phyloP scores from a whole-genome alignment of 2,888 invertebrate species.

The Escarpia spicata region DNA sequence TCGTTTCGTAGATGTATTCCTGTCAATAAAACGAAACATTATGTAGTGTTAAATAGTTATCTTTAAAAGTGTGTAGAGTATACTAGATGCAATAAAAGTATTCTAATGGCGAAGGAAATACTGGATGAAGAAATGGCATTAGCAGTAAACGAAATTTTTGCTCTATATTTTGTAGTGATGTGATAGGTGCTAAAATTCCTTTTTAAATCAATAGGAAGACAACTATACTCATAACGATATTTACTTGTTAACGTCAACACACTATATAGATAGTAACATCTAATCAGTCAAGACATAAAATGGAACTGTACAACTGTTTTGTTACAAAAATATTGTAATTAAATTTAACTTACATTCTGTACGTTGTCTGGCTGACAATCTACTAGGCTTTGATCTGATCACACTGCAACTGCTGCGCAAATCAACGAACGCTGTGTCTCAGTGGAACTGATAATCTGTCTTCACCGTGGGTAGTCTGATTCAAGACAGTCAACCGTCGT shows the following conservation, averaged over 20 bases:
- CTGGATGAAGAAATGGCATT: neutral
- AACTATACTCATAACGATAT: neutral
- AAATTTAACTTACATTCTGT: no score
- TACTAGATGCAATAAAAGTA: neutral
- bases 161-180: neutral
- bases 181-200: neutral
- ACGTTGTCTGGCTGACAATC: no score
- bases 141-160: neutral
- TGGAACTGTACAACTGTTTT: neutral
- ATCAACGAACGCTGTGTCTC: neutral
- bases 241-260: neutral
- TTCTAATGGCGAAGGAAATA: neutral
- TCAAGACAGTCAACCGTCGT: neutral
- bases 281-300: neutral
- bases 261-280: no score
- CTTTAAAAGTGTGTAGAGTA: neutral
- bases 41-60: neutral
- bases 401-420: neutral
- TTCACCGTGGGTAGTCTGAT: neutral
- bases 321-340: neutral
- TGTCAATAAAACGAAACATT: neutral
- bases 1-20: neutral
- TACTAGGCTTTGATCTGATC: neutral
- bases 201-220: no score
- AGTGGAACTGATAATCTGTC: neutral